A percentile compares a stretch with the other conserved stretches of the same genome.
phyloP scores from a whole-genome alignment of 2,113 vertebrate genomes.

The Steatornis caripensis region DNA sequence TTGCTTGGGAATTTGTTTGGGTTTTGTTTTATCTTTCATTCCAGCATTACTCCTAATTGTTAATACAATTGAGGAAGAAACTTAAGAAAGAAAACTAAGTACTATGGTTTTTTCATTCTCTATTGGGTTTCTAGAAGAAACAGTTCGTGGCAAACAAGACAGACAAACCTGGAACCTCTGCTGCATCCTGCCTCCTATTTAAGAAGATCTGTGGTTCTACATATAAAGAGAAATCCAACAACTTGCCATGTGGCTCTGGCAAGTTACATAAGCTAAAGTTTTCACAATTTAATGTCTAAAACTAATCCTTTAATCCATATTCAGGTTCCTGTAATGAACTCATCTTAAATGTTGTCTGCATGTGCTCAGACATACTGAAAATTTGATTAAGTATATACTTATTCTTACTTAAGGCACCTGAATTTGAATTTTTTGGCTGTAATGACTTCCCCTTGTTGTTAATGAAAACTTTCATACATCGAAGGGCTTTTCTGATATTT shows the following conservation, averaged over 20 bases:
- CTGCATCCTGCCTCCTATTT: background rate
- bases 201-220: background rate
- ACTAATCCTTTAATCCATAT: conserved; percentile 34
- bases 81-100: background rate
- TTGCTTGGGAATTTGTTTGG: background rate
- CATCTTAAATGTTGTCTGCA: background rate
- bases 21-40: background rate
- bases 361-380: conserved; percentile 12
- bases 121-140: background rate
- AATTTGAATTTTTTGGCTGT: conserved; percentile 7
- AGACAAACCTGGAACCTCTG: background rate
- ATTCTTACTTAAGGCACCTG: background rate
- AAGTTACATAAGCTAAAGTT: conserved; percentile 3
- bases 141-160: background rate
- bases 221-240: background rate
- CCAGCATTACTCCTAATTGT: background rate
- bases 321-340: conserved; percentile 31
- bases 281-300: background rate
- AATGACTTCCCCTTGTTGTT: background rate
- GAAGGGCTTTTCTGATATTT: background rate
- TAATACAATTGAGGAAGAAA: background rate
- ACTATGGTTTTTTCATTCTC: background rate
- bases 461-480: background rate
- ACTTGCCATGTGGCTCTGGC: background rate
- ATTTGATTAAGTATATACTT: background rate